Percentiles rank a stretch among this genome's conserved stretches.
Conservation (phyloP, 2,113 vertebrate genomes). For the Origma solitaria region DNA sequence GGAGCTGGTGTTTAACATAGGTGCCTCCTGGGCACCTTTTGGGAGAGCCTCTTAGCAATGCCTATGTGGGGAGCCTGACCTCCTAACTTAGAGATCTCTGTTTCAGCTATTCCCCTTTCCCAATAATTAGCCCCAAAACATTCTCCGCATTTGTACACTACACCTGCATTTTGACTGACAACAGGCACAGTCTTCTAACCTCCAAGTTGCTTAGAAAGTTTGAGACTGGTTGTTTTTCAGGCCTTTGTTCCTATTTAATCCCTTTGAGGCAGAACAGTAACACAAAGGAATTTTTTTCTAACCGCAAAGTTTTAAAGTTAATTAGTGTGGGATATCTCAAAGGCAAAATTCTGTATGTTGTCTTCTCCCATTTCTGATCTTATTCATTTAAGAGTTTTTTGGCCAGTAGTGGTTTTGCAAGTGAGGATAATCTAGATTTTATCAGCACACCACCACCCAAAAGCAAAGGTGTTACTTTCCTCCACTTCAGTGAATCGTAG, state of each 20-base stretch:
- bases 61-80: background rate
- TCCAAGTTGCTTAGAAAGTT: background rate
- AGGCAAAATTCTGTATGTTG: background rate
- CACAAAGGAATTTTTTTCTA: background rate
- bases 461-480: background rate
- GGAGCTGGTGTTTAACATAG: background rate
- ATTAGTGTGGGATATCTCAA: background rate
- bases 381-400: background rate
- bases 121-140: background rate
- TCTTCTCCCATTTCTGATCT: background rate
- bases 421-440: background rate
- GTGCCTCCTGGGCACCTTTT: background rate
- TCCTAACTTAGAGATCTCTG: background rate
- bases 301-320: background rate
- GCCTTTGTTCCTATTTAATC: background rate
- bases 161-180: background rate
- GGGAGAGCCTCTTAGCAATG: background rate
- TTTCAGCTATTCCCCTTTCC: background rate
- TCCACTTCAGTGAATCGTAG: background rate
- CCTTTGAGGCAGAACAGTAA: background rate
- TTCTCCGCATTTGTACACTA: background rate
- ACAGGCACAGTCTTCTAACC: background rate
- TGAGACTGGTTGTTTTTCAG: background rate
- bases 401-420: background rate
- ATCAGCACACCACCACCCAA: background rate